Evolutionary conservation across 2,797 vertebrate species (phyloP), one percentile per base, ranked within the genome.

Genomic region (Octomys mimax): DNA sequence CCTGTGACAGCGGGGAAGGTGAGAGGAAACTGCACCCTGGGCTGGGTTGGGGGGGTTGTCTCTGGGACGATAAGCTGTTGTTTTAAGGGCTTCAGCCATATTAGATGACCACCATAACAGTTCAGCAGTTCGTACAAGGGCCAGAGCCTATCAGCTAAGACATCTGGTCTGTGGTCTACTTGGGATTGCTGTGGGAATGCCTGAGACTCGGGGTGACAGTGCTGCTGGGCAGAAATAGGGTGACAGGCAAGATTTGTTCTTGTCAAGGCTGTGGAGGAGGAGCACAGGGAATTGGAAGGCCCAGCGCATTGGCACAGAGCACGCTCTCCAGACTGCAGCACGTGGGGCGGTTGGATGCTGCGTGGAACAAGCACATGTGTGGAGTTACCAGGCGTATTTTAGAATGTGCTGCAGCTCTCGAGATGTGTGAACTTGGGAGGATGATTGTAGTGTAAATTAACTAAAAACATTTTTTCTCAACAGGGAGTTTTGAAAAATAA

Each of bases 401-500:
- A 81, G 83, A 86, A 33, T 66, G 21, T 2, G 0, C 49, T 79
- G 79, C 70, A 73, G 0, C 22, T 87, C 89, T 80, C n/a, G 79
- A 96, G 87, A 36, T 91, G 49, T 84, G 39, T 71, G 39, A 62
- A 70, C 42, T 88, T 52, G 80, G 59, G 42, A 64, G 80, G 24
- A 79, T 18, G 52, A 18, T 79, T 80, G 42, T 70, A 46, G 52
- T 75, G 49, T 66, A 46, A 92, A 92, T 49, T 54, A 89, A 12
- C 94, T 86, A 78, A 87, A 97, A 31, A 54, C 52, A 9, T 78
- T 62, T 94, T 84, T 97, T 46, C 73, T 96, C 57, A 92, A 91
- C 98, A 99, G 99, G 99, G 99, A 31, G 98, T 99, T 95, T 98
- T 99, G 98, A 99, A 99, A 98, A 99, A 99, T 97, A 99, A 99